These are phyloP conservation scores for Porites lobata DNA, from an alignment of 92 coral and sea anemone species.

Conservation along the genomic window DNA sequence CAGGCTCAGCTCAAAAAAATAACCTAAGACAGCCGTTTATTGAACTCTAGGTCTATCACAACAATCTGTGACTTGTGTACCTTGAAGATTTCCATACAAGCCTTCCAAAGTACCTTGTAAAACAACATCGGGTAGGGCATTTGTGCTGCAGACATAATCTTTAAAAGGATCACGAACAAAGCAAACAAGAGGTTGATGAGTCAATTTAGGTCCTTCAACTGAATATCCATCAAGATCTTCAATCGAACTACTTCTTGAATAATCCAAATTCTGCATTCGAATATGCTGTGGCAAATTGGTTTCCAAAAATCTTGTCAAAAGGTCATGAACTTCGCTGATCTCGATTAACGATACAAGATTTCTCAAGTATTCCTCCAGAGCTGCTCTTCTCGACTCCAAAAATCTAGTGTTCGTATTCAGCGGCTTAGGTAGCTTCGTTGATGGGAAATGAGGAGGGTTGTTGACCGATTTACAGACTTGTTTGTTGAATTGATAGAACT, in stretches of 20 bases:
- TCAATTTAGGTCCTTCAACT: conserved; percentile 59
- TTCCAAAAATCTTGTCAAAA: conserved; percentile 81
- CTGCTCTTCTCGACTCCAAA: conserved; percentile 86
- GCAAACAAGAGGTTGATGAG: conserved; percentile 88
- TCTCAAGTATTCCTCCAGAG: conserved; percentile 81
- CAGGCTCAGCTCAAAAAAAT: not conserved
- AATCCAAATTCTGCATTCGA: conserved; percentile 25
- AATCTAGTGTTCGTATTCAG: conserved; percentile 76
- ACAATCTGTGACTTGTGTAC: not conserved
- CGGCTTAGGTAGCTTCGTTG: conserved; percentile 72
- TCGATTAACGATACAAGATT: conserved; percentile 61
- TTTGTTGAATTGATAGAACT: conserved; percentile 86
- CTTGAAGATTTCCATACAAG: conserved; percentile 53
- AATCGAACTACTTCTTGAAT: conserved; percentile 75
- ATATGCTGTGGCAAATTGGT: conserved; percentile 62
- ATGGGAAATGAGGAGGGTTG: conserved; percentile 78
- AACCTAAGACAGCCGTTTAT: not conserved
- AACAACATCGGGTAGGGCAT: conserved; percentile 77
- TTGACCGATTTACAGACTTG: conserved; percentile 68
- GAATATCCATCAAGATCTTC: conserved; percentile 83
- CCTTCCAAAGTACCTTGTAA: conserved; percentile 81
- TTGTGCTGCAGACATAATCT: conserved; percentile 35
- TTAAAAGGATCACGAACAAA: conserved; percentile 82
- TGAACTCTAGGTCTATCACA: not conserved
- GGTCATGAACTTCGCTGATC: conserved; percentile 67